These are phyloP conservation scores for Rhynchonema sp. DNA, from an alignment of 2,888 invertebrate genomes.

Conservation along the genomic window DNA sequence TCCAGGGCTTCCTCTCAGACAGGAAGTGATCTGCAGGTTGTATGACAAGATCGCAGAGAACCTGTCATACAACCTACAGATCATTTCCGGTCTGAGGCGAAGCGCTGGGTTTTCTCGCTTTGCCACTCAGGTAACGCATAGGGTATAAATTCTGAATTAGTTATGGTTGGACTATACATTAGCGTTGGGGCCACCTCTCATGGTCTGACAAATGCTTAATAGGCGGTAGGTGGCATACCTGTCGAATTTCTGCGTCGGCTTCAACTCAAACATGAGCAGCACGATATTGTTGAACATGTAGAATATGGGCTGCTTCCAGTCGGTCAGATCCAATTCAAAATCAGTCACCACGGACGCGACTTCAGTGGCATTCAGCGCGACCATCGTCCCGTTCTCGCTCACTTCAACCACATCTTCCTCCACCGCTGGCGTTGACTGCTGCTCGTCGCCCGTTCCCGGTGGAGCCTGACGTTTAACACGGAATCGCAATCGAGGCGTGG, in stretches of 20 bases:
- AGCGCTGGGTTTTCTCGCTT: no score
- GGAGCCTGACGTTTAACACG: not conserved
- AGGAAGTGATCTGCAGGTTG: no score
- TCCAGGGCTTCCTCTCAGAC: no score
- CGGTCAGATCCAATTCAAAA: not conserved
- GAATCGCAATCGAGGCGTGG: not conserved
- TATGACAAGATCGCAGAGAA: no score
- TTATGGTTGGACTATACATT: no score
- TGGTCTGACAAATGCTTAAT: no score
- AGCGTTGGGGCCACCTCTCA: no score
- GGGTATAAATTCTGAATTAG: no score
- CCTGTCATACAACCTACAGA: no score
- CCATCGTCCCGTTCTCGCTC: not conserved
- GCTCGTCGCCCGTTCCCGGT: not conserved
- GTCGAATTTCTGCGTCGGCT: not conserved
- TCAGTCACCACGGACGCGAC: not conserved
- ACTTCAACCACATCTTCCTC: not conserved
- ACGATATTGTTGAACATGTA: not conserved
- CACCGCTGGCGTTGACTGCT: not conserved
- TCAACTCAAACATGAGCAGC: not conserved
- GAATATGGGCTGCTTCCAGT: not conserved
- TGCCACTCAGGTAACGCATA: no score
- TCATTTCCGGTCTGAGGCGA: no score
- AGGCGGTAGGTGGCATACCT: no score
- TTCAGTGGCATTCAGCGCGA: not conserved